These are phyloP conservation scores for Glaucopsyche alexis DNA, from an alignment of 2,888 invertebrate genomes.

Conservation along the genomic window DNA sequence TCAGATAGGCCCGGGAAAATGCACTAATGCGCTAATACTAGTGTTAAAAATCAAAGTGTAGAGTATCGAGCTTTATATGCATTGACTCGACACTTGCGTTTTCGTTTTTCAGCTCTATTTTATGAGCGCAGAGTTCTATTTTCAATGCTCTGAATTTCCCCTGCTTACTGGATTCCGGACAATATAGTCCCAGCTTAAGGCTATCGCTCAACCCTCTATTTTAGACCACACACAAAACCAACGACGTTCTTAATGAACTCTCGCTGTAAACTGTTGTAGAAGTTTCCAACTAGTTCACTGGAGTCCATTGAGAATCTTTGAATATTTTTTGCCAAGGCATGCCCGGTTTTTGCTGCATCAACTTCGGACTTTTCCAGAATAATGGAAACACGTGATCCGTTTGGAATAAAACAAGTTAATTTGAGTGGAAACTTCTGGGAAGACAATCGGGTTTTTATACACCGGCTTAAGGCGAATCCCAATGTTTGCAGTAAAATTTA, in stretches of 20 bases:
- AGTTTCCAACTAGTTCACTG: slow-evolving; percentile 63
- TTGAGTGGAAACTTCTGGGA: neutral
- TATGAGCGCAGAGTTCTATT: no score
- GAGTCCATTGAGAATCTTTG: slow-evolving; percentile 60
- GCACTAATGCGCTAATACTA: no score
- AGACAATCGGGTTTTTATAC: neutral
- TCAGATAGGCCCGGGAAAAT: no score
- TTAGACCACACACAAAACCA: slow-evolving; percentile 53
- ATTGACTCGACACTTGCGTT: no score
- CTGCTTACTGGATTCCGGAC: no score
- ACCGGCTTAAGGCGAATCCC: no score
- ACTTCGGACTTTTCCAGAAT: slow-evolving; percentile 31
- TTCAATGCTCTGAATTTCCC: no score
- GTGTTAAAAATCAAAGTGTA: no score
- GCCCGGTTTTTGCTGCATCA: slow-evolving; percentile 41
- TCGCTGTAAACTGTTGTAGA: slow-evolving; percentile 62
- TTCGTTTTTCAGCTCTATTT: no score
- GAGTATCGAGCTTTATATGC: no score
- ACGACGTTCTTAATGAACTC: slow-evolving; percentile 71
- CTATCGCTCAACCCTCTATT: slow-evolving; percentile 35
- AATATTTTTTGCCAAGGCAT: slow-evolving; percentile 50
- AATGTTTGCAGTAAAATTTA: no score
- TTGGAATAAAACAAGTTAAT: neutral
- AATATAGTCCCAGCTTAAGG: neutral
- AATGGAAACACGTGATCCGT: slow-evolving; percentile 24